Evolutionary conservation across 2,797 vertebrate genomes (phyloP).

Genomic region (Agapornis canus): DNA sequence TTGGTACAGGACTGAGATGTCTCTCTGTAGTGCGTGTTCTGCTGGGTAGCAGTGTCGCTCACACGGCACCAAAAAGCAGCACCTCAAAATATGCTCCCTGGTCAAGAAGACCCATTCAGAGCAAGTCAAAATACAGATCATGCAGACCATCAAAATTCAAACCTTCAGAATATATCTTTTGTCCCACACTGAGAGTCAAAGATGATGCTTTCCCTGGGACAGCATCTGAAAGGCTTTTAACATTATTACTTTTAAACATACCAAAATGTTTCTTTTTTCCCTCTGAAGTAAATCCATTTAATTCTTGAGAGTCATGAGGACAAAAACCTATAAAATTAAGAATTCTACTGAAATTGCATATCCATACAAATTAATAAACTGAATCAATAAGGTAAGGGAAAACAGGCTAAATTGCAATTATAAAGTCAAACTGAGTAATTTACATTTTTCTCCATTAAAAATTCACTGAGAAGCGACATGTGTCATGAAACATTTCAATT

Average conservation of each 20-base stretch:
- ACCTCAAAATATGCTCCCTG: accelerated
- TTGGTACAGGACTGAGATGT: not conserved
- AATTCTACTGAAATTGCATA: not conserved
- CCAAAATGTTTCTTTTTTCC: not conserved
- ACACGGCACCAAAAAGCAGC: accelerated
- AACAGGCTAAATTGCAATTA: not conserved
- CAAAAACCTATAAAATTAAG: not conserved
- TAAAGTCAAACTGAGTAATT: constrained; percentile 6
- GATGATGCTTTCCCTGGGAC: not conserved
- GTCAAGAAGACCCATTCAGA: not conserved
- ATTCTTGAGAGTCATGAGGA: not conserved
- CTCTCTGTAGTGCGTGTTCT: accelerated
- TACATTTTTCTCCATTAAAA: not conserved
- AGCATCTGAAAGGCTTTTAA: not conserved
- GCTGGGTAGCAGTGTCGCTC: not conserved
- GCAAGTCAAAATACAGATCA: not conserved
- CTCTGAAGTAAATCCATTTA: not conserved
- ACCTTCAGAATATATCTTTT: not conserved
- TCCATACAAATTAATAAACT: not conserved
- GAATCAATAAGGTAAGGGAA: not conserved
- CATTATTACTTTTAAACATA: not conserved
- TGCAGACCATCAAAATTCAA: not conserved
- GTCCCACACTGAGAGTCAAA: not conserved
- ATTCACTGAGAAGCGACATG: not conserved
- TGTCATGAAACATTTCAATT: constrained; percentile 38